Evolutionary conservation across 2,113 vertebrate genomes (phyloP).

Genomic region (Sinocyclocheilus anophthalmus): DNA sequence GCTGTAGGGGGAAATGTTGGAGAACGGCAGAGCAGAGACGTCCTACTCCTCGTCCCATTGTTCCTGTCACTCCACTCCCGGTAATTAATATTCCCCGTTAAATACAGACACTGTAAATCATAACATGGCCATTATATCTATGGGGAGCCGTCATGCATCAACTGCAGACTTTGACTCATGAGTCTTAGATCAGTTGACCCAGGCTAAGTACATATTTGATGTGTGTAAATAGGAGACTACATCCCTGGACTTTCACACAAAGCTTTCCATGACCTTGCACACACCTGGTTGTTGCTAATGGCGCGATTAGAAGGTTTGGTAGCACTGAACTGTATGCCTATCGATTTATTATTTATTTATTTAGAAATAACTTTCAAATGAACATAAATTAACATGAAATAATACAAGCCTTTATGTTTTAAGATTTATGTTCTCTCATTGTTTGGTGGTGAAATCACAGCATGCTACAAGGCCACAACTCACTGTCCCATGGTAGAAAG

Average conservation of each 20-base stretch:
- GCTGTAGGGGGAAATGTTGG: slow-evolving; percentile 27
- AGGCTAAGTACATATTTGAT: slow-evolving; percentile 54
- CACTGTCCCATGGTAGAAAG: neutral
- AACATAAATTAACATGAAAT: neutral
- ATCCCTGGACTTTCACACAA: neutral
- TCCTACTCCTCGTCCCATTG: slow-evolving; percentile 42
- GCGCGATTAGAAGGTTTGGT: neutral
- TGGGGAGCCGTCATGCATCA: slow-evolving; percentile 71
- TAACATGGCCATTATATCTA: slow-evolving; percentile 63
- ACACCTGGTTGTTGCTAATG: neutral
- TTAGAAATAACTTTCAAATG: too few relatives aligned
- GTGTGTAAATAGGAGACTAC: slow-evolving; percentile 33
- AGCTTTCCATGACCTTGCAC: neutral
- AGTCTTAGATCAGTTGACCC: slow-evolving; percentile 62
- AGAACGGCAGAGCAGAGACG: slow-evolving; percentile 44
- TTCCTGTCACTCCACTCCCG: slow-evolving; percentile 69
- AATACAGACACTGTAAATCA: slow-evolving; percentile 78
- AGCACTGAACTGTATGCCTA: neutral
- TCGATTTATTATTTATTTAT: neutral
- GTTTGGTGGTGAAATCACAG: neutral
- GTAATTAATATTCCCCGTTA: slow-evolving; percentile 77
- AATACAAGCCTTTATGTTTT: neutral
- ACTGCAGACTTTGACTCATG: slow-evolving; percentile 69
- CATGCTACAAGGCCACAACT: neutral
- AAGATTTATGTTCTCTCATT: too few relatives aligned